A percentile compares a stretch with the other conserved stretches of the same genome.
Conservation (phyloP, 2,797 vertebrate species). For the Glossophaga mutica region DNA sequence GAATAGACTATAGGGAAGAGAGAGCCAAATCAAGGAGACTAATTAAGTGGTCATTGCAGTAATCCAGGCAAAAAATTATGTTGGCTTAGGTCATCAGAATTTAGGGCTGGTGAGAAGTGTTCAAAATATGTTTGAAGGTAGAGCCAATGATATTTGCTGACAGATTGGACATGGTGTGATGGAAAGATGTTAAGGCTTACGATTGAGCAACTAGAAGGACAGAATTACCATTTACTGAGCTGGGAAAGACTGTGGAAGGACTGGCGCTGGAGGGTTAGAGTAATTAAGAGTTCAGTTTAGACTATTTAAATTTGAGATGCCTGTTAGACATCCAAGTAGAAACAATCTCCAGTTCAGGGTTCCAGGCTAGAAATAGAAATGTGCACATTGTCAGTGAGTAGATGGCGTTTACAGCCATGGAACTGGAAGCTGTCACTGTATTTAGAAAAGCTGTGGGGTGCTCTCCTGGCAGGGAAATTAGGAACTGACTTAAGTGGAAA, state of each 20-base stretch:
- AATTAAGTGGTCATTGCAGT: neutral
- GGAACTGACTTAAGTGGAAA: neutral
- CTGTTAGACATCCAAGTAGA: neutral
- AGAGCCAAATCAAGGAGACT: neutral
- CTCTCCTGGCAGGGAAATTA: neutral
- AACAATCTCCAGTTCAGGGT: neutral
- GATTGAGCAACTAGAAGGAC: neutral
- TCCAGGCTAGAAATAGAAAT: neutral
- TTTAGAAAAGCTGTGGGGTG: neutral
- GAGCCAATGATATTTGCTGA: neutral
- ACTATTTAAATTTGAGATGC: neutral
- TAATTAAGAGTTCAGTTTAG: neutral
- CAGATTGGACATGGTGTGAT: neutral
- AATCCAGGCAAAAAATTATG: neutral
- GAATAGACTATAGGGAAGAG: neutral
- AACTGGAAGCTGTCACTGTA: neutral
- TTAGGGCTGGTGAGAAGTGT: neutral
- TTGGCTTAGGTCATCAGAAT: neutral
- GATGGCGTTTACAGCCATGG: neutral
- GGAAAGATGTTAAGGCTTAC: neutral
- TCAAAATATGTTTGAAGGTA: neutral
- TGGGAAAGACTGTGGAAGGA: neutral
- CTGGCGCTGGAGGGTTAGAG: too few species aligned
- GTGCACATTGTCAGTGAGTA: neutral
- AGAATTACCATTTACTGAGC: neutral